phyloP scores from a whole-genome alignment of 2,113 vertebrate species.

The Labeo rohita region DNA sequence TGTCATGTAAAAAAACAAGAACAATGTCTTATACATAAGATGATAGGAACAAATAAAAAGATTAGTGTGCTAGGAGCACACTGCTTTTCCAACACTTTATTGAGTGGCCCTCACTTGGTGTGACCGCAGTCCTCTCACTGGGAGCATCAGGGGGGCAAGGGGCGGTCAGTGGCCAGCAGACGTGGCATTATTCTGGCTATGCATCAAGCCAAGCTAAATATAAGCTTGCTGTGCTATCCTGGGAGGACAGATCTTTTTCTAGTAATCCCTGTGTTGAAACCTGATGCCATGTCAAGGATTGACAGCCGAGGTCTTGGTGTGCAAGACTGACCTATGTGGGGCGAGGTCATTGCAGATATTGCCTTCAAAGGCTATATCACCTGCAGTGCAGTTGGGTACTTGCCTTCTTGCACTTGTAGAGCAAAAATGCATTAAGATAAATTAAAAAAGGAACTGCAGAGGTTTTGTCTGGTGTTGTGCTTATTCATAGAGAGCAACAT shows the following conservation, averaged over 20 bases:
- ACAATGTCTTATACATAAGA: background rate
- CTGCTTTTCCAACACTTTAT: constrained; percentile 21
- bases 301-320: constrained; percentile 61
- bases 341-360: constrained; percentile 54
- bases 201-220: constrained; percentile 61
- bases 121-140: constrained; percentile 34
- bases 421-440: background rate
- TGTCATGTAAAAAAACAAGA: background rate
- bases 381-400: background rate
- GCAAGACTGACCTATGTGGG: constrained; percentile 44
- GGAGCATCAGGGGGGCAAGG: constrained; percentile 47
- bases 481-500: background rate
- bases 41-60: background rate
- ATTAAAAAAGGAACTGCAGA: background rate
- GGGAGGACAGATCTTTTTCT: constrained; percentile 61
- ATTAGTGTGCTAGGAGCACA: background rate
- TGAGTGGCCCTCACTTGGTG: constrained; percentile 34
- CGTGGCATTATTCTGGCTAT: constrained; percentile 58
- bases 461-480: background rate
- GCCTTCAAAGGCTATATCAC: constrained; percentile 48
- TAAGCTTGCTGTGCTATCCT: constrained; percentile 61
- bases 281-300: constrained; percentile 59
- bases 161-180: constrained; percentile 44
- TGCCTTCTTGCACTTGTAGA: background rate
- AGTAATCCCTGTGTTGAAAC: constrained; percentile 66